Conservation (phyloP, 1,140 invertebrate species). For the Calosoma granatense region DNA sequence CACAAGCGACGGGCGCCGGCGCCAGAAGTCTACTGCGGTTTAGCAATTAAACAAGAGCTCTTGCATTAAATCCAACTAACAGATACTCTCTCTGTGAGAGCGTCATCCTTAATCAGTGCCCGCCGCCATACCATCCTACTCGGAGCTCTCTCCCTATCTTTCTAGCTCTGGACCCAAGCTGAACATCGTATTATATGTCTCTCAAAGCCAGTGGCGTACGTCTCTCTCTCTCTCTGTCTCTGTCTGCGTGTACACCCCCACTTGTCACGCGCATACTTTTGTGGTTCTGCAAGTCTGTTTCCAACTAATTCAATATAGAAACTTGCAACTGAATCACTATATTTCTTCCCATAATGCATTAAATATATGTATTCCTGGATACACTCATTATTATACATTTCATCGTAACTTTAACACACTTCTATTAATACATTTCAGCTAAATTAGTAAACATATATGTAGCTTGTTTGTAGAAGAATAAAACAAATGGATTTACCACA, state of each 20-base stretch:
- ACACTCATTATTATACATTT: too few species aligned
- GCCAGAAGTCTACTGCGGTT: not conserved
- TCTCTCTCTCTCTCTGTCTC: not conserved
- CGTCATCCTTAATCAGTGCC: not conserved
- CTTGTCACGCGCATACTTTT: not conserved
- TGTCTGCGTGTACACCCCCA: not conserved
- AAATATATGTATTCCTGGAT: too few species aligned
- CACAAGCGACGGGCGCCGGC: not conserved
- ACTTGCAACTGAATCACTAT: not conserved
- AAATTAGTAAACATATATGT: too few species aligned
- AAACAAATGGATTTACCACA: too few species aligned
- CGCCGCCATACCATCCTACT: not conserved
- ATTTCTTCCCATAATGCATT: too few species aligned
- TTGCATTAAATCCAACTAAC: constrained; percentile 2
- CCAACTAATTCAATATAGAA: not conserved
- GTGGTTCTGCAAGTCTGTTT: not conserved
- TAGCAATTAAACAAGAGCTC: constrained; percentile 6
- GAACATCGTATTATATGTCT: too few species aligned
- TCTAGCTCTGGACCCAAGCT: too few species aligned
- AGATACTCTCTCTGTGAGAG: not conserved
- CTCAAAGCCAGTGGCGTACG: too few species aligned
- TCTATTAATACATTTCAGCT: too few species aligned
- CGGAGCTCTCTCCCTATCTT: too few species aligned
- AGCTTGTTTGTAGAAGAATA: too few species aligned
- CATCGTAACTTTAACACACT: too few species aligned